phyloP scores from a whole-genome alignment of 2,797 vertebrate genomes.

The Holocentrus rufus region DNA sequence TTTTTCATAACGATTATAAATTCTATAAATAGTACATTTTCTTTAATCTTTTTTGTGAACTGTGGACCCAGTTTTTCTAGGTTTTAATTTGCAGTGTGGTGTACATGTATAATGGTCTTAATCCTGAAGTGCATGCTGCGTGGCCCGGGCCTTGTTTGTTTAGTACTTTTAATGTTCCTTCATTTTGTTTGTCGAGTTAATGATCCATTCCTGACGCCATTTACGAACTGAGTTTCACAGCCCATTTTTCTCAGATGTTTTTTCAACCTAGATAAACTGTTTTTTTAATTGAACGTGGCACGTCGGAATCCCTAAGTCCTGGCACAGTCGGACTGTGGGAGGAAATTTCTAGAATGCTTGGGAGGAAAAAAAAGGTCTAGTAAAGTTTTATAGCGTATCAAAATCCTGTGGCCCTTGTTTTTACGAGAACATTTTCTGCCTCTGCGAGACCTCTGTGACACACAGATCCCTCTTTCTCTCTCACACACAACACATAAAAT shows the following conservation, averaged over 20 bases:
- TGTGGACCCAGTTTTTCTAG: no score
- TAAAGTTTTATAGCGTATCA: conserved; percentile 57
- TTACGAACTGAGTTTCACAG: not conserved
- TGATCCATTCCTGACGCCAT: not conserved
- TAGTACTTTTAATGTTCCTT: conserved; percentile 9
- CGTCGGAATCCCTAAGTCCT: not conserved
- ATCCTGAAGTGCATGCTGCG: not conserved
- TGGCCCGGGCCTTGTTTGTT: not conserved
- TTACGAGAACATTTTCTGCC: conserved; percentile 30
- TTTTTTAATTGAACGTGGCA: not conserved
- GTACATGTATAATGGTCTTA: not conserved
- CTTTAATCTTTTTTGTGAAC: no score
- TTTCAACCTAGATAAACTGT: conserved; percentile 18
- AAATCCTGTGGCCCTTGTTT: conserved; percentile 41
- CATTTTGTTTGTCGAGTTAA: conserved; percentile 21
- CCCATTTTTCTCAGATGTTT: conserved; percentile 32
- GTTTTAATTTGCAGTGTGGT: no score
- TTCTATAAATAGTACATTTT: no score
- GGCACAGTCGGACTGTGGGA: conserved; percentile 39
- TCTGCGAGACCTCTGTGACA: conserved; percentile 14
- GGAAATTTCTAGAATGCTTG: conserved; percentile 52
- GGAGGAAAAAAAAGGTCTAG: conserved; percentile 33
- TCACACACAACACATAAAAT: not conserved
- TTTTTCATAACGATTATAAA: no score
- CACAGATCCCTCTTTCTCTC: conserved; percentile 11